Base-by-base conservation (phyloP, 2,113 vertebrate genomes). In the Benitochromis conjunctus region DNA sequence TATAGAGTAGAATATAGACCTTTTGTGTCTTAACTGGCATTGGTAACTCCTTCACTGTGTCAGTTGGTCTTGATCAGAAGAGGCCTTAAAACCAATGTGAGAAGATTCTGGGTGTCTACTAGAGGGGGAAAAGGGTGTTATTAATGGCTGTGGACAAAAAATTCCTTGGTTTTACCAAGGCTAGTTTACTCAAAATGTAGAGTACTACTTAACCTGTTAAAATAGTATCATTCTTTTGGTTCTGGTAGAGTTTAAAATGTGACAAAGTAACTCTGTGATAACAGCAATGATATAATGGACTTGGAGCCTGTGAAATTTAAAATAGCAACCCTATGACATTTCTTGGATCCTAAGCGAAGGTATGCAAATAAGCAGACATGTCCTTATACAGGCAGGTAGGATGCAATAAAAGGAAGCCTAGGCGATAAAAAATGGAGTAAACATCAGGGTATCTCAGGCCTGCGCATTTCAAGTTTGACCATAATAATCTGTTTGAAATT, bases 1-100 rank as follows among this genome's bases (percentile, higher is more conserved):
- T 64, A 21, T 64, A 21, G 34, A 64, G 60, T 64, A 64, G 60
- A 38, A 38, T 64, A 64, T 64, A 64, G 19, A 38, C 19, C 34
- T 19, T 31, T 51, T 76, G 26, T n/a, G 6, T 51, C 24, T 51
- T 51, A 31, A 51, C 24, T 76, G 69, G 19, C 7, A 9, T 57
- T 58, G 24, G 56, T 51, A 62, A 55, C 21, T 80, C 21, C 19
- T 48, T 60, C 21, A 38, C 11, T 12, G 11, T 56, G 82, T 87
- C 93, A 92, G 88, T 89, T 92, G 91, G 58, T 81, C 14, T 19
- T 86, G 91, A 93, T 85, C 53, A 79, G 26, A 81, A 92, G 64
- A 71, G 76, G 71, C 74, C 29, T 79, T 86, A 18, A 79, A 83
- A 82, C 77, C 82, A 62, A 36, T 79, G 74, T 84, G 78, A 66